Conservation (phyloP, 2,113 vertebrate species). For the Aspidoscelis tigris region DNA sequence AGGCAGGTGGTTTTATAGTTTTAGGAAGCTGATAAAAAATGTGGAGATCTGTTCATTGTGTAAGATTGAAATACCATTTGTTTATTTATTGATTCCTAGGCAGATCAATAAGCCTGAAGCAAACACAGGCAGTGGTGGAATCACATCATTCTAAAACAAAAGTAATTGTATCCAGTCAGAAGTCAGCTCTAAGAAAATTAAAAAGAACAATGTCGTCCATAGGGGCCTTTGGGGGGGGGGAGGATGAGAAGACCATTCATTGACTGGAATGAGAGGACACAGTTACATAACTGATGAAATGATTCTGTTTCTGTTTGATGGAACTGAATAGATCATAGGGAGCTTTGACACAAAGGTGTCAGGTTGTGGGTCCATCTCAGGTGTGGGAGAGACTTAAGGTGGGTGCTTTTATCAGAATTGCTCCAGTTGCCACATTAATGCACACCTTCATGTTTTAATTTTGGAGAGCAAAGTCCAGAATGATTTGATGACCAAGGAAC, state of each 20-base stretch:
- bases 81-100: neutral
- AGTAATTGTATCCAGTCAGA: neutral
- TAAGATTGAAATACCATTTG: too few relatives aligned
- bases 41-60: too few relatives aligned
- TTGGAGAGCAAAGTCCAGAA: too few relatives aligned
- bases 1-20: too few relatives aligned
- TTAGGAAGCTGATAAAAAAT: too few relatives aligned
- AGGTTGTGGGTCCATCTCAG: neutral
- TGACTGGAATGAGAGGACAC: neutral
- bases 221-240: neutral
- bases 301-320: neutral
- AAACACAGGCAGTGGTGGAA: neutral
- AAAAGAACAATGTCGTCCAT: neutral
- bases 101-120: neutral
- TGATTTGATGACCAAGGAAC: too few relatives aligned
- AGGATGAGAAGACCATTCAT: neutral
- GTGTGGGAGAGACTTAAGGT: too few relatives aligned
- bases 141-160: neutral
- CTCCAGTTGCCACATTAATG: too few relatives aligned
- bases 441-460: too few relatives aligned
- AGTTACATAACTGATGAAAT: neutral
- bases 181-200: neutral
- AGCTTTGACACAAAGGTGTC: too few relatives aligned
- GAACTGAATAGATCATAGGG: neutral
- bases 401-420: too few relatives aligned